phyloP scores from a whole-genome alignment of 2,888 invertebrate genomes.

The Drosophila borealis region DNA sequence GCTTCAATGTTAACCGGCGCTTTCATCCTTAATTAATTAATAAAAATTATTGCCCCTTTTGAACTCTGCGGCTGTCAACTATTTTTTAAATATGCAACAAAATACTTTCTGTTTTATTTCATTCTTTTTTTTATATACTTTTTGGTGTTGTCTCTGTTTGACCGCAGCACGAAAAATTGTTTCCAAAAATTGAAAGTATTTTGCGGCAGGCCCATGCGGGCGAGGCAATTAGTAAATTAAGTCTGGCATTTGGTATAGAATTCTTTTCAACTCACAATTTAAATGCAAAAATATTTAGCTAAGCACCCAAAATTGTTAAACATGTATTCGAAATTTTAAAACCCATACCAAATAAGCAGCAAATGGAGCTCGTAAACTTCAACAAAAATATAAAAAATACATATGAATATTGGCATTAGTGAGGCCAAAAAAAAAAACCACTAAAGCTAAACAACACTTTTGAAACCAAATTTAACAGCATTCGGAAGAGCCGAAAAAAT shows the following conservation, averaged over 20 bases:
- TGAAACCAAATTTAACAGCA: slow-evolving; percentile 38
- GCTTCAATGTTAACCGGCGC: slow-evolving; percentile 38
- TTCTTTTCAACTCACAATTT: slow-evolving; percentile 19
- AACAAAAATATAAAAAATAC: slow-evolving; percentile 3
- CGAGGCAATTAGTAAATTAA: slow-evolving; percentile 67
- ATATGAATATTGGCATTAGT: slow-evolving; percentile 1
- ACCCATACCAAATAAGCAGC: slow-evolving; percentile 11
- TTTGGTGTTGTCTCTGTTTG: slow-evolving; percentile 3
- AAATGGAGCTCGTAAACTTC: slow-evolving; percentile 35
- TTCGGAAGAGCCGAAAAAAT: slow-evolving; percentile 39
- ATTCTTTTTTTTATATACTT: background rate
- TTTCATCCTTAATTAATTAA: slow-evolving; percentile 82
- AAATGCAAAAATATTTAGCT: slow-evolving; percentile 22
- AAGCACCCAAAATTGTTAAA: slow-evolving; percentile 15
- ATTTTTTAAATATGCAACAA: slow-evolving; percentile 57
- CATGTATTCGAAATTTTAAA: slow-evolving; percentile 10
- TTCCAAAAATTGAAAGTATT: slow-evolving; percentile 66
- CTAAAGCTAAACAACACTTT: slow-evolving; percentile 25
- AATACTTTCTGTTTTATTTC: slow-evolving; percentile 39
- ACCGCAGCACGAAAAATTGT: slow-evolving; percentile 51
- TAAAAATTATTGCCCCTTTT: slow-evolving; percentile 71
- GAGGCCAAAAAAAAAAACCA: slow-evolving; percentile 10
- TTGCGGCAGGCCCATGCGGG: slow-evolving; percentile 57
- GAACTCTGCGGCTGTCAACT: slow-evolving; percentile 69
- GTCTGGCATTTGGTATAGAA: slow-evolving; percentile 32